A percentile compares a stretch with the other conserved stretches of the same genome.
Conservation (phyloP, 2,888 invertebrate genomes). For the Dioctria linearis region DNA sequence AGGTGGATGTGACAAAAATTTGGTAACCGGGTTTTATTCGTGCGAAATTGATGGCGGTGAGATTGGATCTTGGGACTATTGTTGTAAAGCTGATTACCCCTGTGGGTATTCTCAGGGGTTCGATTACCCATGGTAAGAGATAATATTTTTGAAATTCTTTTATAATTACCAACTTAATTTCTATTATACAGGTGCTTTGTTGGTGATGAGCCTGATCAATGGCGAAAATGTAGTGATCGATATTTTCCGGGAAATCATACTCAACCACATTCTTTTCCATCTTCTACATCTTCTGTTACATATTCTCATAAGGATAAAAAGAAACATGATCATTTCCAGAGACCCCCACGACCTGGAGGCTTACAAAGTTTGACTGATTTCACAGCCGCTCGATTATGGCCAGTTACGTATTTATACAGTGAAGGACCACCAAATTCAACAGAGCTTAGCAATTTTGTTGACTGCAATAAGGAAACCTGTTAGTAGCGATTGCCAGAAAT, state of each 20-base stretch:
- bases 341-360: slow-evolving; percentile 69
- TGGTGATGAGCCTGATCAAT: slow-evolving; percentile 83
- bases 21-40: slow-evolving; percentile 85
- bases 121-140: slow-evolving; percentile 82
- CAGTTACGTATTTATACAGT: slow-evolving; percentile 86
- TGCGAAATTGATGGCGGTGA: slow-evolving; percentile 84
- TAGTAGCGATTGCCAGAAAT: slow-evolving; percentile 62
- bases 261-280: slow-evolving; percentile 41
- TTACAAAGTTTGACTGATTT: slow-evolving; percentile 69
- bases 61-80: slow-evolving; percentile 86
- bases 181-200: slow-evolving; percentile 82
- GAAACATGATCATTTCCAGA: slow-evolving; percentile 66
- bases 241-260: slow-evolving; percentile 76
- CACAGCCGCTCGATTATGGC: slow-evolving; percentile 77
- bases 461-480: slow-evolving; percentile 71
- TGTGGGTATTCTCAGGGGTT: slow-evolving; percentile 89
- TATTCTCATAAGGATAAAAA: slow-evolving; percentile 58
- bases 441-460: slow-evolving; percentile 71
- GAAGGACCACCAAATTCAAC: slow-evolving; percentile 84
- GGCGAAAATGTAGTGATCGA: slow-evolving; percentile 89
- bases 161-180: slow-evolving; percentile 36
- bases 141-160: slow-evolving; percentile 50
- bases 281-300: slow-evolving; percentile 58
- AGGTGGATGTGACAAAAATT: slow-evolving; percentile 80
- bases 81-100: slow-evolving; percentile 85